Base-by-base conservation (phyloP, 2,113 vertebrate genomes). In the Lycocorax pyrrhopterus region DNA sequence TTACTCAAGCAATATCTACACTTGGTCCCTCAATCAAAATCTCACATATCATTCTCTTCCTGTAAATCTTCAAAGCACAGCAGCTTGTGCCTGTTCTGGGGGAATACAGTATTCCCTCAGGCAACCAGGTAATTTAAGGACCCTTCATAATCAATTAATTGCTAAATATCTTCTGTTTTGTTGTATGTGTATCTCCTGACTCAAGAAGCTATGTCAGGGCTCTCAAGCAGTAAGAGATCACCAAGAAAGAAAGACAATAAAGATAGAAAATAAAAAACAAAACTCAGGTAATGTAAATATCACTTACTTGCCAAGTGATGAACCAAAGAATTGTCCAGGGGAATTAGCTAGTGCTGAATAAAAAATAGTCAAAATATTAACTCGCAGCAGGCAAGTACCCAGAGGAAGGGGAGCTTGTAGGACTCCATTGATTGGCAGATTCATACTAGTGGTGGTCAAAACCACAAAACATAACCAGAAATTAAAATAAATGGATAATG, bases 21-120 rank as follows among this genome's bases (percentile, higher is more conserved):
- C 63, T 94, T 93, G 37, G 79, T 90, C 69, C 71, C 79, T 86
- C 91, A 96, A 96, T 96, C 87, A 93, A 75, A 94, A 94, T 89
- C 89, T 95, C 69, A 69, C 52, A 29, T 93, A 96, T 89, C 69
- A 89, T 94, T 90, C 30, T 84, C 41, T 84, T 90, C 47, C 79
- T 92, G 69, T 59, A 97, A 94, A 93, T 92, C 91, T 96, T 96
- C 82, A 96, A 96, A 96, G 88, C 39, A 74, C 47, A 80, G 62
- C 73, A 91, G 51, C 66, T 74, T 91, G 58, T 91, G 86, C 67
- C 58, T 72, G 5, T 88, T 94, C 62, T 69, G 37, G 33, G 33
- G 55, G 43, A 89, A 93, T 68, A 84, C 4, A 39, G 19, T n/a
- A 89, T 94, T 95, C 82, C 69, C 90, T 87, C 27, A 47, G 84